Percentiles rank a stretch among this genome's conserved stretches.
Evolutionary conservation across 64 coral and sea anemone species (phyloP).

Genomic region (Dendrophyllia cribrosa): DNA sequence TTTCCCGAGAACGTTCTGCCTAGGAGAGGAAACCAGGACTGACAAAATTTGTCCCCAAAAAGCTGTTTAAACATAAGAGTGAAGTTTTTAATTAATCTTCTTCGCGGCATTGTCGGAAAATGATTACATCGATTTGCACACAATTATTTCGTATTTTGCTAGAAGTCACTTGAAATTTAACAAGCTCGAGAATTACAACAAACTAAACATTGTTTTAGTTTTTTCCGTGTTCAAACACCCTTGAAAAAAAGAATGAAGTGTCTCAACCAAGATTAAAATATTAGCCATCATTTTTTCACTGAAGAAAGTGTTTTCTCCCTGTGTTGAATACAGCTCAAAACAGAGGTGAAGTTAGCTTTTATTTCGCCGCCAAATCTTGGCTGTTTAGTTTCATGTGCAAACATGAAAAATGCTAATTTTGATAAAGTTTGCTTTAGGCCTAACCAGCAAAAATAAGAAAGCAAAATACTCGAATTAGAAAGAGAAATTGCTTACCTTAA

Average conservation of each 20-base stretch:
- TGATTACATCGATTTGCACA: constrained; percentile 35
- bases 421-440: constrained; percentile 29
- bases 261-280: neutral
- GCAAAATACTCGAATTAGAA: constrained; percentile 45
- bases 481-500: constrained; percentile 32
- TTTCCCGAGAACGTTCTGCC: constrained; percentile 10
- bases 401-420: constrained; percentile 60
- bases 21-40: constrained; percentile 18
- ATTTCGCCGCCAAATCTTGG: constrained; percentile 41
- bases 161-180: constrained; percentile 61
- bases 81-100: constrained; percentile 79
- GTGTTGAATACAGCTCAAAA: constrained; percentile 9
- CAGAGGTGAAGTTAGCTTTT: constrained; percentile 30
- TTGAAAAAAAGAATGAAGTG: neutral
- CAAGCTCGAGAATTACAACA: constrained; percentile 34
- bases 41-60: constrained; percentile 45
- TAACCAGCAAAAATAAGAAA: constrained; percentile 52
- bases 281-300: neutral
- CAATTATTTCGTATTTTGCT: constrained; percentile 47
- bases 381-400: constrained; percentile 49
- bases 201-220: constrained; percentile 29
- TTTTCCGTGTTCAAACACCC: neutral
- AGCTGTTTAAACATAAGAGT: constrained; percentile 76
- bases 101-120: constrained; percentile 74
- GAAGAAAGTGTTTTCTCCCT: constrained; percentile 5